Conservation (phyloP, 2,113 vertebrate genomes). For the Phalacrocorax aristotelis region DNA sequence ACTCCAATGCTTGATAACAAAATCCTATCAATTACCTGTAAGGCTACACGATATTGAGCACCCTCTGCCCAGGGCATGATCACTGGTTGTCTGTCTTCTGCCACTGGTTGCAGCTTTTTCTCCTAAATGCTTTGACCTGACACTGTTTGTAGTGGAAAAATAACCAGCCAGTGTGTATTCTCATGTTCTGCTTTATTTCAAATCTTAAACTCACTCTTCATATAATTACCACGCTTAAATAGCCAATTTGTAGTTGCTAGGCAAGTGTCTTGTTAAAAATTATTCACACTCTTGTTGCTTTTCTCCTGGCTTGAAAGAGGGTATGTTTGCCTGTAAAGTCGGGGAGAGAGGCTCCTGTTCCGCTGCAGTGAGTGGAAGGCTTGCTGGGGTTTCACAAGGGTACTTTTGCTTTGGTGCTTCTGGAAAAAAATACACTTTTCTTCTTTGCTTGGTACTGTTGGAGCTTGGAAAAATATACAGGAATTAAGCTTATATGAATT, state of each 20-base stretch:
- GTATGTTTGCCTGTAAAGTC: background rate
- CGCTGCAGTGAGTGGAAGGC: background rate
- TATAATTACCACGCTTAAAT: background rate
- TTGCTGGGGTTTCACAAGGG: background rate
- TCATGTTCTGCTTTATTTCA: background rate
- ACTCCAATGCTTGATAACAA: background rate
- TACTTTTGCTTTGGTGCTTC: background rate
- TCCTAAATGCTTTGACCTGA: background rate
- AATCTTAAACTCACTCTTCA: background rate
- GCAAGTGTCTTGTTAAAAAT: background rate
- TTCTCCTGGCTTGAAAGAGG: background rate
- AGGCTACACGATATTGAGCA: rapidly evolving
- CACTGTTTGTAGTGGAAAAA: background rate
- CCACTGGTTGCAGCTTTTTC: background rate
- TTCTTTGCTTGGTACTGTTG: background rate
- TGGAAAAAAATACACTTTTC: background rate
- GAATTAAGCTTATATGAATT: background rate
- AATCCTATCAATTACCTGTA: background rate
- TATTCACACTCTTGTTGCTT: background rate
- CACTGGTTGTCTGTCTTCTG: background rate
- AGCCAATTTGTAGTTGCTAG: background rate
- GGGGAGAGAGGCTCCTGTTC: background rate
- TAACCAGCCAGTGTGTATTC: background rate
- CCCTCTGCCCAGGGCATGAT: rapidly evolving
- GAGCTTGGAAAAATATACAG: background rate